These are phyloP conservation scores for Steromphala cineraria DNA, from an alignment of 2,888 invertebrate genomes.

Conservation along the genomic window DNA sequence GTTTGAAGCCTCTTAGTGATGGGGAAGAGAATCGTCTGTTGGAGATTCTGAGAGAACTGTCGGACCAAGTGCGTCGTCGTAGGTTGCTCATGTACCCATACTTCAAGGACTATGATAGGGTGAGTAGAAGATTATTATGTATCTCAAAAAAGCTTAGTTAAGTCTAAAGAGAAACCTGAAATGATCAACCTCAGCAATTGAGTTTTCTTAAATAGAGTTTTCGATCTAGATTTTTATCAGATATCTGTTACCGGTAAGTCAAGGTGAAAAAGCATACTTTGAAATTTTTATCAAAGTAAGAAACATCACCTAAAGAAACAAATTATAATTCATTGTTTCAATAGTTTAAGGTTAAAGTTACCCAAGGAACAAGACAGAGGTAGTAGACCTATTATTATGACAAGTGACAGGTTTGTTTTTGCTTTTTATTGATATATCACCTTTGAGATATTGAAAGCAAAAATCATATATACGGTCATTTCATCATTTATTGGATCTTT, in stretches of 20 bases:
- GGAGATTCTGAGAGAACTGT: slow-evolving; percentile 61
- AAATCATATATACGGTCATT: too few relatives aligned
- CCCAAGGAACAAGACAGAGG: too few relatives aligned
- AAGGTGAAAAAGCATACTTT: too few relatives aligned
- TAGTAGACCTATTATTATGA: too few relatives aligned
- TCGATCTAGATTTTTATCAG: too few relatives aligned
- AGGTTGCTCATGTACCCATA: slow-evolving; percentile 73
- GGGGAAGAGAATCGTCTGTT: slow-evolving; percentile 64
- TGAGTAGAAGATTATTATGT: slow-evolving; percentile 52
- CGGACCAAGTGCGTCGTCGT: slow-evolving; percentile 69
- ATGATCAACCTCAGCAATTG: background rate
- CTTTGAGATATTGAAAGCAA: too few relatives aligned
- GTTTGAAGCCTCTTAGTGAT: slow-evolving; percentile 61
- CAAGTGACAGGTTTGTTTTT: too few relatives aligned
- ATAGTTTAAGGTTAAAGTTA: background rate
- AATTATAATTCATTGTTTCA: background rate
- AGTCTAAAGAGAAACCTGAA: background rate
- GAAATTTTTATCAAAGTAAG: too few relatives aligned
- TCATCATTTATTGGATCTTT: too few relatives aligned
- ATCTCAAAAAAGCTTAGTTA: background rate
- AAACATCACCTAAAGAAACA: background rate
- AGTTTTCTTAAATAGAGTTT: too few relatives aligned
- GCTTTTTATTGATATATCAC: too few relatives aligned
- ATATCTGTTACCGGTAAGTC: background rate
- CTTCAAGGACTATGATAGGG: slow-evolving; percentile 75